Percentiles rank a stretch among this genome's conserved stretches.
Evolutionary conservation across 1,140 invertebrate species (phyloP).

Genomic region (Monochamus saltuarius): DNA sequence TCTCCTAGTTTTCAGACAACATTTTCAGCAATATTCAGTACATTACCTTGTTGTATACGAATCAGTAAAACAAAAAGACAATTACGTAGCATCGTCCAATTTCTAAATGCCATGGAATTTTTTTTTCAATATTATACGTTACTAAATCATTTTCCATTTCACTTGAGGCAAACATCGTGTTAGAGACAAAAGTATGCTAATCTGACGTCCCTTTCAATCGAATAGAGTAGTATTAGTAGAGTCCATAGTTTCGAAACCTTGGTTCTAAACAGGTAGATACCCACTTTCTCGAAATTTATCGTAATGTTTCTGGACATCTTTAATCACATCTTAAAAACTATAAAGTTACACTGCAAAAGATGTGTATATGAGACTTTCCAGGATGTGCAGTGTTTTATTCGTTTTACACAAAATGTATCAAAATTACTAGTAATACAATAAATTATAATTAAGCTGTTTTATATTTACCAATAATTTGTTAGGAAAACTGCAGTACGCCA

Average conservation of each 20-base stretch:
- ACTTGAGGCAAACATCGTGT: constrained; percentile 8
- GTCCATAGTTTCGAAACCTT: constrained; percentile 9
- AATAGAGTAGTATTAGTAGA: constrained; percentile 6
- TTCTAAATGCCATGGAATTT: not conserved
- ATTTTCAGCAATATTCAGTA: too few species aligned
- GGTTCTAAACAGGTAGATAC: not conserved
- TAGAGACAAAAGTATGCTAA: constrained; percentile 22
- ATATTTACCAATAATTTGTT: too few species aligned
- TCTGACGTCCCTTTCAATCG: constrained; percentile 20
- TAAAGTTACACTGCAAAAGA: too few species aligned
- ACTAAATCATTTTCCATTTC: not conserved
- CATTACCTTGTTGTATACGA: not conserved
- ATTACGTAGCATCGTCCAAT: not conserved
- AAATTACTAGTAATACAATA: too few species aligned
- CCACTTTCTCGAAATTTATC: not conserved
- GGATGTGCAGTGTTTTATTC: too few species aligned
- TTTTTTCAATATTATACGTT: not conserved
- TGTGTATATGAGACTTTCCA: too few species aligned
- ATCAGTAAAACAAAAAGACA: not conserved
- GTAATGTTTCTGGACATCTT: too few species aligned
- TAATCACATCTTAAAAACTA: too few species aligned
- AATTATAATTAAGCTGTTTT: too few species aligned
- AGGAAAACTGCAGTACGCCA: too few species aligned
- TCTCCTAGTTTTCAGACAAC: too few species aligned
- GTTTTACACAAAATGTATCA: too few species aligned